Evolutionary conservation across 2,797 vertebrate genomes (phyloP).

Genomic region (Cynodonichthys magdalenae): DNA sequence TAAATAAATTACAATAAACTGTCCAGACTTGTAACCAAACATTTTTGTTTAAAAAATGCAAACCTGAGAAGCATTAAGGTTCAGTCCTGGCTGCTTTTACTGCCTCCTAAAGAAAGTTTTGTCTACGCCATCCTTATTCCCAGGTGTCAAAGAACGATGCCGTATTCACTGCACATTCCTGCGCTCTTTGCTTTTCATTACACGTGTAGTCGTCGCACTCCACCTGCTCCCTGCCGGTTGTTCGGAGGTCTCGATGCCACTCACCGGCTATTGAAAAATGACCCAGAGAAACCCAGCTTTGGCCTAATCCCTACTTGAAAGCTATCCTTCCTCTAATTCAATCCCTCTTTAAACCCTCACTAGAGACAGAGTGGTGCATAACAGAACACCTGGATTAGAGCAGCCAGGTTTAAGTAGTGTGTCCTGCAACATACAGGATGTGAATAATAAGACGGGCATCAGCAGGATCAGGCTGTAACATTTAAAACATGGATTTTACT

Average conservation of each 20-base stretch:
- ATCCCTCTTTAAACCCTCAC: conserved; percentile 64
- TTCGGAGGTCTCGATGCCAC: conserved; percentile 56
- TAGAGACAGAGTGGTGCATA: conserved; percentile 47
- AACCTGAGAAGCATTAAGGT: not conserved
- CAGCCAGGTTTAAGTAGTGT: conserved; percentile 18
- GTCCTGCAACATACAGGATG: conserved; percentile 24
- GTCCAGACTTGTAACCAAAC: not conserved
- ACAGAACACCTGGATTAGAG: conserved; percentile 49
- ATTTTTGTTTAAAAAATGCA: not conserved
- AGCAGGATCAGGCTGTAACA: conserved; percentile 18
- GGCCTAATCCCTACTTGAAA: conserved; percentile 76
- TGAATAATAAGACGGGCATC: conserved; percentile 24
- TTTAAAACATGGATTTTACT: conserved; percentile 28
- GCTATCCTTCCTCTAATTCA: conserved; percentile 67
- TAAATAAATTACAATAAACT: not conserved
- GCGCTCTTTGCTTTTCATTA: conserved; percentile 25
- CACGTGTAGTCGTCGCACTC: conserved; percentile 27
- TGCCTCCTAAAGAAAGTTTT: not conserved
- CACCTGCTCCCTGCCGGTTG: conserved; percentile 38
- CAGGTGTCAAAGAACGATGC: conserved; percentile 3
- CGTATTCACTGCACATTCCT: conserved; percentile 12
- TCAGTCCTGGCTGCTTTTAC: not conserved
- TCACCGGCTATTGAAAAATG: conserved; percentile 68
- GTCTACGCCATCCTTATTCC: not conserved
- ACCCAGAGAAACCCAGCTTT: conserved; percentile 71